Conservation (phyloP, 2,113 vertebrate species). For the Malurus alboscapulatus region DNA sequence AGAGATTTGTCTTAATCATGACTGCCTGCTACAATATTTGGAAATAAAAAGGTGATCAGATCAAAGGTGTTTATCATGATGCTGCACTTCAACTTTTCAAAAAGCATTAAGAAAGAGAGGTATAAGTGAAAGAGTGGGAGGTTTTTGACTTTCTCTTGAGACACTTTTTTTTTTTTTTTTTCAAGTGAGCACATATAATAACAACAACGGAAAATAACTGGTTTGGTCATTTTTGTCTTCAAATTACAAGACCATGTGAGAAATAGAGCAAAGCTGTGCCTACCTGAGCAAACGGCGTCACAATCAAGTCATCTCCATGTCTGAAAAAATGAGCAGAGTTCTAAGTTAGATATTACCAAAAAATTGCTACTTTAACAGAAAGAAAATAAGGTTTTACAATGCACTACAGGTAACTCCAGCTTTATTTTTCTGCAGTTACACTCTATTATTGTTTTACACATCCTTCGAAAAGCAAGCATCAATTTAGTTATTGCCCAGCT, state of each 20-base stretch:
- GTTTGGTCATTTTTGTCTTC: not conserved
- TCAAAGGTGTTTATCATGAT: not conserved
- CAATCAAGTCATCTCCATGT: conserved; percentile 99
- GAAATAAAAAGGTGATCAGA: no score
- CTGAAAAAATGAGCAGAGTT: conserved; percentile 79
- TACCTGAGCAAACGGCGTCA: conserved; percentile 99
- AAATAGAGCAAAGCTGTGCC: conserved; percentile 44
- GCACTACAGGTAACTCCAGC: not conserved
- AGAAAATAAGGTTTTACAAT: not conserved
- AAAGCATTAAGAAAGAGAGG: not conserved
- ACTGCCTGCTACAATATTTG: not conserved
- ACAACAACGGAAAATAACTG: not conserved
- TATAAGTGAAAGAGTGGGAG: not conserved
- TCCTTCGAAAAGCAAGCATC: not conserved
- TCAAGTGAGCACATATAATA: not conserved
- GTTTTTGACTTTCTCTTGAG: not conserved
- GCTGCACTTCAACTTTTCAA: not conserved
- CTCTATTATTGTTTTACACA: not conserved
- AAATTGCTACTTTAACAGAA: not conserved
- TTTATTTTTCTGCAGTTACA: conserved; percentile 17
- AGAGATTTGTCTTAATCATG: not conserved
- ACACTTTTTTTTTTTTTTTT: not conserved
- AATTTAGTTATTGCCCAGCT: not conserved
- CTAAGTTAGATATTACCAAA: not conserved
- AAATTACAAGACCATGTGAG: not conserved